Percentiles rank a stretch among this genome's conserved stretches.
Conservation (phyloP, 2,888 invertebrate species). For the Caenorhabditis macrosperma region DNA sequence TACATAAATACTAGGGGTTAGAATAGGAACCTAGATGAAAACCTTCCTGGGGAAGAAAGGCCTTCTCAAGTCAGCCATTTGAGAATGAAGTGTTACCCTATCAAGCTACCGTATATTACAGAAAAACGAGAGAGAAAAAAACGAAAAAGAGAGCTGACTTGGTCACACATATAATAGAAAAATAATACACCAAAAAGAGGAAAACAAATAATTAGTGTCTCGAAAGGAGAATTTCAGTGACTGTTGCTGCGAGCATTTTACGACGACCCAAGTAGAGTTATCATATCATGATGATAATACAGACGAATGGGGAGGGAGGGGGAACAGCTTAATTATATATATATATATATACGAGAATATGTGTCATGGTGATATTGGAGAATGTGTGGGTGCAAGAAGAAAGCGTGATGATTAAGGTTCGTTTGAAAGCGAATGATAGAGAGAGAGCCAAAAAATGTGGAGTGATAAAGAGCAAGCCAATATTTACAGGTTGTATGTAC, state of each 20-base stretch:
- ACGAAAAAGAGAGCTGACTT: conserved; percentile 35
- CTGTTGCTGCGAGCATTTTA: conserved; percentile 40
- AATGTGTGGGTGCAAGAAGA: conserved; percentile 29
- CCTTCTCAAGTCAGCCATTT: conserved; percentile 52
- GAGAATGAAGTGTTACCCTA: conserved; percentile 43
- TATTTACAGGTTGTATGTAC: conserved; percentile 52
- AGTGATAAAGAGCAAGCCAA: conserved; percentile 24
- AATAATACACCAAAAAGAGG: conserved; percentile 12
- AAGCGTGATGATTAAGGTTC: conserved; percentile 34
- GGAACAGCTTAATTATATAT: conserved; percentile 33
- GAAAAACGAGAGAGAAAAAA: conserved; percentile 18
- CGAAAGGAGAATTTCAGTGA: not conserved
- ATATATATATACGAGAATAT: conserved; percentile 9
- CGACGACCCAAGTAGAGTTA: conserved; percentile 39
- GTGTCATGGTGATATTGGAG: conserved; percentile 46
- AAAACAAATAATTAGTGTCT: conserved; percentile 39
- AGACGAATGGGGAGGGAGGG: not conserved
- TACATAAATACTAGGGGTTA: conserved; percentile 52
- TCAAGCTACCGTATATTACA: conserved; percentile 40
- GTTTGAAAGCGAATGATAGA: conserved; percentile 16
- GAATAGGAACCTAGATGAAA: conserved; percentile 22
- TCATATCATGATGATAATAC: conserved; percentile 53
- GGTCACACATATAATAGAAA: conserved; percentile 44
- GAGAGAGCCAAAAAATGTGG: conserved; percentile 42
- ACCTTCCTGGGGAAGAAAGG: conserved; percentile 54